Evolutionary conservation across 2,113 vertebrate species (phyloP).

Genomic region (Calypte anna): DNA sequence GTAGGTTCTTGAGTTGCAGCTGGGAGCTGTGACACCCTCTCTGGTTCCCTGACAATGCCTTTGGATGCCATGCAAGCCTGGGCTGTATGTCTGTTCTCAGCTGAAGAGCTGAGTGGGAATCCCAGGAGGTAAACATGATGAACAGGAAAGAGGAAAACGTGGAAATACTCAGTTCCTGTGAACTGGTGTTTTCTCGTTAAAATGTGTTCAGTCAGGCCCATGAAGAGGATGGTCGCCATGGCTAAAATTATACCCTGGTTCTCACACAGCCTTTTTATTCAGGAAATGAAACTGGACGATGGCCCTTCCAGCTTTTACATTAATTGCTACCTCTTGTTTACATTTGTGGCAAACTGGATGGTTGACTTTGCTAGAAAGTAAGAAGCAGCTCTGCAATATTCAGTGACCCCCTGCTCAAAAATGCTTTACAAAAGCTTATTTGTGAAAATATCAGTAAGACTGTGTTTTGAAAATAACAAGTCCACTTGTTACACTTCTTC

Average conservation of each 20-base stretch:
- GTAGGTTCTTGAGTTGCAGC: fast-evolving
- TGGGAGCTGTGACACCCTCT: fast-evolving
- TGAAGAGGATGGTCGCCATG: background rate
- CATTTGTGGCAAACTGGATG: background rate
- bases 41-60: fast-evolving
- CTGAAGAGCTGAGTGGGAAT: background rate
- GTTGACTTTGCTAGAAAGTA: background rate
- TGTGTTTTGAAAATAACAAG: background rate
- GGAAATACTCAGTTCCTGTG: constrained; percentile 13
- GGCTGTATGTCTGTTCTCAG: background rate
- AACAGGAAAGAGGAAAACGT: constrained; percentile 13
- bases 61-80: background rate
- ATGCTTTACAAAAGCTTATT: background rate
- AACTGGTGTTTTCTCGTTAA: constrained; percentile 40
- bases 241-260: constrained; percentile 18
- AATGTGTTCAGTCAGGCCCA: background rate
- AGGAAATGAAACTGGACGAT: background rate
- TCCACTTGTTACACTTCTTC: background rate
- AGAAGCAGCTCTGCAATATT: background rate
- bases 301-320: background rate
- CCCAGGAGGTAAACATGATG: fast-evolving
- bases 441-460: background rate
- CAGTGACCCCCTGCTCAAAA: background rate
- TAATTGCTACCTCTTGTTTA: constrained; percentile 21
- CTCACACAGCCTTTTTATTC: constrained; percentile 27